A percentile compares a stretch with the other conserved stretches of the same genome.
phyloP scores from a whole-genome alignment of 2,113 vertebrate genomes.

The Alligator mississippiensis region DNA sequence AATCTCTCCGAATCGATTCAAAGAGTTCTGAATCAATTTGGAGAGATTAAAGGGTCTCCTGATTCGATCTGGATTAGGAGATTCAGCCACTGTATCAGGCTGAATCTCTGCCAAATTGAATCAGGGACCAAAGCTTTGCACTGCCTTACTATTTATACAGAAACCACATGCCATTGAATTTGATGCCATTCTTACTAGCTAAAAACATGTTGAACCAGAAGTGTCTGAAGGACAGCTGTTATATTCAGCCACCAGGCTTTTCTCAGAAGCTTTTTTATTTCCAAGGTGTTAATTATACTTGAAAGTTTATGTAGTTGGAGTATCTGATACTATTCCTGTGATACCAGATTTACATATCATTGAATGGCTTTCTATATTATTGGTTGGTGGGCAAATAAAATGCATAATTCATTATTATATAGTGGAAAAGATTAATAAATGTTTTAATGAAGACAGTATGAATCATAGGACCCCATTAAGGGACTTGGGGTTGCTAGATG shows the following conservation, averaged over 20 bases:
- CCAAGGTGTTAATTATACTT: neutral
- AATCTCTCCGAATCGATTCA: no score
- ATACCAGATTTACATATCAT: neutral
- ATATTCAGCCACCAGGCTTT: neutral
- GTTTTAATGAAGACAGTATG: neutral
- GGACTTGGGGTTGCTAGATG: slow-evolving; percentile 3
- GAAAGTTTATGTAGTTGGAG: neutral
- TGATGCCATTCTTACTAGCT: neutral
- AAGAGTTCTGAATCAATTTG: no score
- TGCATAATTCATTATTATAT: slow-evolving; percentile 33
- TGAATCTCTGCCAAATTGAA: no score
- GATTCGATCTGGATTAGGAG: no score
- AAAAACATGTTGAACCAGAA: neutral
- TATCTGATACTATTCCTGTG: neutral
- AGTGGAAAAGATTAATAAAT: slow-evolving; percentile 31
- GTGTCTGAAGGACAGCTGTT: neutral
- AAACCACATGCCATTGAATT: neutral
- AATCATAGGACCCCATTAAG: slow-evolving; percentile 5
- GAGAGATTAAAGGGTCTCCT: no score
- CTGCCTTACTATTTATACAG: neutral
- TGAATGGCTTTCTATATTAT: neutral
- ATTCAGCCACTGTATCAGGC: no score
- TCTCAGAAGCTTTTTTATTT: neutral
- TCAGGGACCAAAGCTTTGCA: no score
- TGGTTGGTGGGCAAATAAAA: neutral